Percentiles rank a stretch among this genome's conserved stretches.
These are phyloP conservation scores for Tragelaphus scriptus DNA, from an alignment of 2,113 vertebrate genomes.

Conservation along the genomic window DNA sequence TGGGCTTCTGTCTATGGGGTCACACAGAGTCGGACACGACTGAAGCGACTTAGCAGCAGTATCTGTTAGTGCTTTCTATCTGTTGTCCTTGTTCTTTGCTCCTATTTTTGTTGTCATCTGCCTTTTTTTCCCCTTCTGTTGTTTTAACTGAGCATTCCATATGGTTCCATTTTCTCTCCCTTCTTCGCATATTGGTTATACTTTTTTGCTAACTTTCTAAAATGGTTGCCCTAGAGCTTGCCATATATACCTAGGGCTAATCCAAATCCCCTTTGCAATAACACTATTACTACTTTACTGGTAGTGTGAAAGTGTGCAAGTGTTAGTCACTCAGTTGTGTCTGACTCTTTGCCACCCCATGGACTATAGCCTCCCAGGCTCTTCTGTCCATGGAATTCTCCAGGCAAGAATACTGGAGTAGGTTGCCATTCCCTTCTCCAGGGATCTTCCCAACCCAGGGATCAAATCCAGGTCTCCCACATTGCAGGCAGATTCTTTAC, in stretches of 20 bases:
- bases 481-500: background rate
- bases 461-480: background rate
- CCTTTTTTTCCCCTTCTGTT: background rate
- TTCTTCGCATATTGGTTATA: background rate
- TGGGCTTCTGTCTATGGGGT: no score
- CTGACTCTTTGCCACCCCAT: background rate
- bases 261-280: background rate
- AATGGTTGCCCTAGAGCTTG: background rate
- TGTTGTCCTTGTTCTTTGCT: background rate
- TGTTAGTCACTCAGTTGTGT: background rate
- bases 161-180: background rate
- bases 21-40: no score
- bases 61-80: background rate
- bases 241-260: background rate
- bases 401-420: background rate
- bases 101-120: background rate
- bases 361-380: background rate
- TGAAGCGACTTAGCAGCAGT: no score
- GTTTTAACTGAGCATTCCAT: background rate
- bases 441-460: background rate
- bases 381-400: background rate
- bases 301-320: background rate
- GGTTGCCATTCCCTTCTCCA: background rate
- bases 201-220: background rate
- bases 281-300: background rate